These are phyloP conservation scores for Chirona hameri DNA, from an alignment of 2,888 invertebrate species.

Conservation along the genomic window DNA sequence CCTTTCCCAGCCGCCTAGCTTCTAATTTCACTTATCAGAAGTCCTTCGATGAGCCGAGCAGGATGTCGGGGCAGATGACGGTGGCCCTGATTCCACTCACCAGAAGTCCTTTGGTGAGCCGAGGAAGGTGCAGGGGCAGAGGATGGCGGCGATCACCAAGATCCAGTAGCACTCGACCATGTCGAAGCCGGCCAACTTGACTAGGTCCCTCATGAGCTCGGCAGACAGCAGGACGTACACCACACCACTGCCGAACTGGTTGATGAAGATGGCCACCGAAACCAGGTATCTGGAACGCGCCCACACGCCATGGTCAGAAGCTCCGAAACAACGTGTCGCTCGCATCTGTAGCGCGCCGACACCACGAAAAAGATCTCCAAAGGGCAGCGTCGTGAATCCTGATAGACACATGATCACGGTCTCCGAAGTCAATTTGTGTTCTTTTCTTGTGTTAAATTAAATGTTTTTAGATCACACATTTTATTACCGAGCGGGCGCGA, in stretches of 20 bases:
- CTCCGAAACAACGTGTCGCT: too few species aligned
- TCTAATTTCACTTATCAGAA: background rate
- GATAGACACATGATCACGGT: too few species aligned
- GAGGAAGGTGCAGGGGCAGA: conserved; percentile 10
- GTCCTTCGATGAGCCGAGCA: conserved; percentile 4
- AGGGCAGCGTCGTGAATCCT: too few species aligned
- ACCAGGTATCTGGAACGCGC: background rate
- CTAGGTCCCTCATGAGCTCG: background rate
- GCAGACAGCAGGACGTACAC: conserved; percentile 26
- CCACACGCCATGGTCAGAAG: background rate
- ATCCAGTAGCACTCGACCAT: conserved; percentile 4
- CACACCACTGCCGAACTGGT: conserved; percentile 2
- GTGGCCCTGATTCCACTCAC: background rate
- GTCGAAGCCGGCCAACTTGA: background rate
- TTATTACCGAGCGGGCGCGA: too few species aligned
- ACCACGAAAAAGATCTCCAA: too few species aligned
- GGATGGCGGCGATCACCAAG: background rate
- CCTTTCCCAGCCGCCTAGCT: too few species aligned
- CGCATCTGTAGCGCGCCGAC: too few species aligned
- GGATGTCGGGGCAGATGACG: background rate
- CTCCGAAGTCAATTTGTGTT: too few species aligned
- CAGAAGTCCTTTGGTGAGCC: conserved; percentile 13
- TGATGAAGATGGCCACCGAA: conserved; percentile 12
- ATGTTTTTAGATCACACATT: too few species aligned
- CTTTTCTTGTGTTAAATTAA: too few species aligned